Evolutionary conservation across 2,113 vertebrate genomes (phyloP).

Genomic region (Uropsilus gracilis): DNA sequence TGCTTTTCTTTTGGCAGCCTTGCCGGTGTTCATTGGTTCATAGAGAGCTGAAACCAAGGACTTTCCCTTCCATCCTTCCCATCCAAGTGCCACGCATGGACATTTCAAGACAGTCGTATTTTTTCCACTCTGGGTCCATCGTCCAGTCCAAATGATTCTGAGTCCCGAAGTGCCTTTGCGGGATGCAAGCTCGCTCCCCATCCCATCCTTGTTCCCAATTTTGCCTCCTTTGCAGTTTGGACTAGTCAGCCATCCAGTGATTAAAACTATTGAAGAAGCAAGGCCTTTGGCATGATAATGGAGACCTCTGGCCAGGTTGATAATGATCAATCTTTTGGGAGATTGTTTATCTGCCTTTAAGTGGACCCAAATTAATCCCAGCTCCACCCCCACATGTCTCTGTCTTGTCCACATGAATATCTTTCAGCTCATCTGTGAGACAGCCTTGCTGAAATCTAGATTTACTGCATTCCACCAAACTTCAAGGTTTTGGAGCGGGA

Average conservation of each 20-base stretch:
- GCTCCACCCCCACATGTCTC: not conserved
- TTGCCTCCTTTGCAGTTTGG: not conserved
- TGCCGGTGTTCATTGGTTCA: not conserved
- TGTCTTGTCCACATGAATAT: conserved; percentile 20
- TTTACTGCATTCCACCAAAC: conserved; percentile 19
- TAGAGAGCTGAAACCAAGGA: not conserved
- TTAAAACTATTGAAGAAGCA: not conserved
- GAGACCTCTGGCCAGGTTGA: not conserved
- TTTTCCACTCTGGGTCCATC: not conserved
- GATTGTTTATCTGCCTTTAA: not conserved
- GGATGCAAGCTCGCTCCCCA: not conserved
- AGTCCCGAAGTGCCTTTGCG: not conserved
- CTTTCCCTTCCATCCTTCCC: not conserved
- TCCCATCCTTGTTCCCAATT: not conserved
- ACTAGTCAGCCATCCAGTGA: not conserved
- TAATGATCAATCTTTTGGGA: not conserved
- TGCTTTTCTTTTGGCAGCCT: not conserved
- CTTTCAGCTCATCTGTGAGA: conserved; percentile 8
- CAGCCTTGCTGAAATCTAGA: not conserved
- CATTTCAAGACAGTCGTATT: not conserved
- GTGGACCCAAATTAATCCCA: not conserved
- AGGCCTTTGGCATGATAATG: not conserved
- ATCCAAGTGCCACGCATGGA: not conserved
- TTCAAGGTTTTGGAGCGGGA: not conserved
- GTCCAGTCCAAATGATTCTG: not conserved